Base-by-base conservation (phyloP, 2,113 vertebrate species). In the Thunnus maccoyii region DNA sequence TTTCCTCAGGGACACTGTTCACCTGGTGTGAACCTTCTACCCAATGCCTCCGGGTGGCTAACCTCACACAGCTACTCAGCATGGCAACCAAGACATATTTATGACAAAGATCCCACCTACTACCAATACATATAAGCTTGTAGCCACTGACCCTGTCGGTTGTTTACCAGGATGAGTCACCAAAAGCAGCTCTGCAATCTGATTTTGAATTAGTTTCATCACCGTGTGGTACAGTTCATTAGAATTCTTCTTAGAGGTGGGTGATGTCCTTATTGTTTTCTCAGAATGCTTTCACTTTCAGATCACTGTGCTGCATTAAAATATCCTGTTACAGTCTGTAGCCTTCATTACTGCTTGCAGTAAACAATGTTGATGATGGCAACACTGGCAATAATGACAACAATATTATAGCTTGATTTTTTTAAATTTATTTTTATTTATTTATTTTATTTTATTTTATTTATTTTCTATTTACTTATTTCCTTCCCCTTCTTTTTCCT, bases 1-100 rank as follows among this genome's bases (percentile, higher is more conserved):
- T 82, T 81, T 83, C 86, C 63, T 77, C 71, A 8, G 72, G 76
- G 80, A 87, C 50, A 15, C 17, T 48, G 58, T 72, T 91, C 86
- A 88, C 73, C 86, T 84, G 2, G 0, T 60, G 72, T 84, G 77
- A 85, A 80, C 66, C 47, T 85, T 46, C 62, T 25, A 25, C 79
- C 78, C 44, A 52, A 1, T 47, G 54, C 70, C 57, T 61, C 46
- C 36, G 41, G 61, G 65, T 27, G 72, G 22, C 57, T 80, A 63
- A 77, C 80, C 78, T 86, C 77, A 74, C 72, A 68, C 51, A 55
- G 48, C 46, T 41, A 44, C 81, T 50, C 60, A 51, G 72, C 58
- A 62, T 60, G 50, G 20, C 27, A 55, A 27, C 22, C 22, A 52
- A 62, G 20, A 73, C 77, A 84, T 74, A 58, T 85, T 80, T 47